Base-by-base conservation (phyloP, 2,797 vertebrate genomes). In the Arrhamphus sclerolepis region DNA sequence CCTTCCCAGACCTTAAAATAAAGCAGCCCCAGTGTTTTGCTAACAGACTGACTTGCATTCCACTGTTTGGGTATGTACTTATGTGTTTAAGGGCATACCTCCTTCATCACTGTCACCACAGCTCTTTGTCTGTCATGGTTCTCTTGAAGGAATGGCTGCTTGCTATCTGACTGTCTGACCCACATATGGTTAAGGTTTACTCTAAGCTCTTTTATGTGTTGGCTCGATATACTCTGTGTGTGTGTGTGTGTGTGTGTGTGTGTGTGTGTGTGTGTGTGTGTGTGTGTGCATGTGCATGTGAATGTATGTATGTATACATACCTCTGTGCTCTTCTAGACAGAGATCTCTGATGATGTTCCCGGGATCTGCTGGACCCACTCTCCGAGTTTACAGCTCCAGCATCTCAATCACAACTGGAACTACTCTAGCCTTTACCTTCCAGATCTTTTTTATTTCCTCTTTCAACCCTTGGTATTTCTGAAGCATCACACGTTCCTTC, bases 31-130 rank as follows among this genome's bases (percentile, higher is more conserved):
- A 57, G 41, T 77, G 73, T 79, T 81, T 67, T 71, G 65, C 70
- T 62, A 69, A 66, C 49, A 60, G 51, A 47, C 58, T 20, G 49
- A 38, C 56, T 75, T 54, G 70, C 75, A 78, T 84, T 86, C 79
- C 74, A 46, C 29, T 28, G 29, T 49, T 66, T 55, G 20, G 53
- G 56, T 59, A 20, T 62, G 17, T 63, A 7, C 53, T n/a, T 70
- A 14, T 72, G 70, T 58, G 72, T 81, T 58, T 46, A 31, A 60
- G 63, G 38, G 46, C 53, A 56, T 21, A 47, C 73, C 81, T 78
- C 72, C 72, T 87, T 73, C 78, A 82, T 88, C 86, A 87, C 69
- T 82, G 84, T 88, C 86, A 83, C 61, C 68, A 52, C 56, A 44
- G 62, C 59, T 84, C 68, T 83, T 79, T 76, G 72, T 85, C 78